These are phyloP conservation scores for Vespertilio murinus DNA, from an alignment of 2,797 vertebrate species.

Conservation along the genomic window DNA sequence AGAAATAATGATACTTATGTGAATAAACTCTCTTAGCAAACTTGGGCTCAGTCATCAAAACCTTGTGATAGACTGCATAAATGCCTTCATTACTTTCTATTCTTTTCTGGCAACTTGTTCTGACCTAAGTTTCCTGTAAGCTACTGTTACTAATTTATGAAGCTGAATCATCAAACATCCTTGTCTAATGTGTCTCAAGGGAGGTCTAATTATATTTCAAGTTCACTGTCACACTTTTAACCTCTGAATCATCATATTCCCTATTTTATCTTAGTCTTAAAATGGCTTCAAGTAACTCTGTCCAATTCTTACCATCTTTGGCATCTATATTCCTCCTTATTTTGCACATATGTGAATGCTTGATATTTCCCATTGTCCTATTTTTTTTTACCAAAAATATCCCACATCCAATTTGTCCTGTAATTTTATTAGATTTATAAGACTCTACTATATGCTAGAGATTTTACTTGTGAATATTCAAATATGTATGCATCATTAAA, in stretches of 20 bases:
- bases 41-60: neutral
- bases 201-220: conserved; percentile 37
- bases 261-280: neutral
- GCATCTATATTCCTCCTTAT: neutral
- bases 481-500: neutral
- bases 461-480: neutral
- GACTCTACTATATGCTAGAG: neutral
- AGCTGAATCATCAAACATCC: conserved; percentile 13
- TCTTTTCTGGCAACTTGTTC: neutral
- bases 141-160: conserved; percentile 43
- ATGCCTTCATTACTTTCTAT: neutral
- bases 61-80: neutral
- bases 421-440: conserved; percentile 9
- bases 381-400: neutral
- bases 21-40: neutral
- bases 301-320: neutral
- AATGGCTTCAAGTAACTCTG: neutral
- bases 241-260: neutral
- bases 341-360: neutral
- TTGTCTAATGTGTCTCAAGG: neutral
- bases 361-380: neutral
- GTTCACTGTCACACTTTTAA: neutral
- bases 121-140: conserved; percentile 11
- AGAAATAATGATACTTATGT: neutral
- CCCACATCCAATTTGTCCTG: neutral